Evolutionary conservation across 1,140 invertebrate genomes (phyloP), one percentile per base, ranked within the genome.

Genomic region (Cyphomyrmex costatus): DNA sequence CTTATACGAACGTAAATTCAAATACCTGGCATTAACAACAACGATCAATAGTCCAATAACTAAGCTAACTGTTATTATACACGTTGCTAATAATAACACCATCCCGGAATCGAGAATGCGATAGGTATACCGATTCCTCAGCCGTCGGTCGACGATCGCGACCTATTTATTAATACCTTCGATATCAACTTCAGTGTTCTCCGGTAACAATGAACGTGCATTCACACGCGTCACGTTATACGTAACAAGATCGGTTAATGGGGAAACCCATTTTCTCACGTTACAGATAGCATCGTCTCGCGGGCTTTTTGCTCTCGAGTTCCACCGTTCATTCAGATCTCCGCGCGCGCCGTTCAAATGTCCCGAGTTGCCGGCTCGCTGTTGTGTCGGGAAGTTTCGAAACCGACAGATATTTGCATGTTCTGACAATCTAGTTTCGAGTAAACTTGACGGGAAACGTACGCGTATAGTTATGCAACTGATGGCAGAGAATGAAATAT

Each of bases 191-290:
- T 70, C 51, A 79, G 80, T 49, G 77, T 16, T 74, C 84, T 83
- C 24, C 46, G 56, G 27, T 56, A 74, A 89, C 70, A 89, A 83
- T 83, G 27, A 73, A 73, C 19, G 36, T 83, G 46, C 63, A 66
- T 89, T 89, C 76, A 27, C 84, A 77, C 76, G 42, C 24, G 63
- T n/a, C 30, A 51, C 71, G 49, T 76, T 30, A 71, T 33, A 58
- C 33, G 77, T 78, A 89, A 89, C 76, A 66, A 83, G 61, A 60
- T 16, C 83, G 46, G 66, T 61, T 85, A 83, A 89, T 83, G 76
- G 77, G 87, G 65, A 89, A 86, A 71, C 65, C 74, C 30, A 73
- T 88, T 88, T 88, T 89, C 83, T 88, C 88, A 89, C 77, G 83
- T 89, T 88, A 89, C 87, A 88, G 77, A 88, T 89, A 89, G 61